Conservation (phyloP, 2,113 vertebrate genomes). For the Xyrauchen texanus region DNA sequence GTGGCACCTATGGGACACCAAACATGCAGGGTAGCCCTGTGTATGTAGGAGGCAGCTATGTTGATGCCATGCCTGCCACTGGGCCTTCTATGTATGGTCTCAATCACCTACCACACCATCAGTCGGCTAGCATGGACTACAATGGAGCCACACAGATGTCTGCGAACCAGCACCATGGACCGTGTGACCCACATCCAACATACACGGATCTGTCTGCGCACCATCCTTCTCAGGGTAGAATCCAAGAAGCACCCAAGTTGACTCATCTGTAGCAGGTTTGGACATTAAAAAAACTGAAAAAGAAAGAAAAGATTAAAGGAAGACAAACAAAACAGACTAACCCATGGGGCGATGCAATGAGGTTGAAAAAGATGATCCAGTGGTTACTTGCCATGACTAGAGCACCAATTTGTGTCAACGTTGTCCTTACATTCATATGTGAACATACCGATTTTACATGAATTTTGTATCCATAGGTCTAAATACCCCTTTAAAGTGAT, state of each 20-base stretch:
- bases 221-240: conserved; percentile 98
- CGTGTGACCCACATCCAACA: conserved; percentile 87
- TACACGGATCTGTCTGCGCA: conserved; percentile 95
- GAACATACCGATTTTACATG: conserved; percentile 26
- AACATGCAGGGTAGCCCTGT: conserved; percentile 91
- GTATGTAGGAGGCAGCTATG: conserved; percentile 89
- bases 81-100: conserved; percentile 93
- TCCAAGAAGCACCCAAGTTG: conserved; percentile 99
- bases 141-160: conserved; percentile 84
- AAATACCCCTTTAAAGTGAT: conserved; percentile 35
- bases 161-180: conserved; percentile 88
- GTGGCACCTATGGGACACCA: conserved; percentile 81
- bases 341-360: conserved; percentile 65
- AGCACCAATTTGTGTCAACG: conserved; percentile 46
- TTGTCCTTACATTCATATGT: conserved; percentile 45
- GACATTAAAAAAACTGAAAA: conserved; percentile 51
- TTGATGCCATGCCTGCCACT: conserved; percentile 87
- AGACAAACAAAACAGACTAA: conserved; percentile 60
- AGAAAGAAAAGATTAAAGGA: conserved; percentile 49
- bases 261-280: conserved; percentile 94
- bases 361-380: conserved; percentile 62
- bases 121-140: conserved; percentile 92
- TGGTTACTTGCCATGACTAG: conserved; percentile 65
- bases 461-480: conserved; percentile 36
- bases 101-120: conserved; percentile 91